phyloP scores from a whole-genome alignment of 2,888 invertebrate genomes.

The Plagodis dolabraria region DNA sequence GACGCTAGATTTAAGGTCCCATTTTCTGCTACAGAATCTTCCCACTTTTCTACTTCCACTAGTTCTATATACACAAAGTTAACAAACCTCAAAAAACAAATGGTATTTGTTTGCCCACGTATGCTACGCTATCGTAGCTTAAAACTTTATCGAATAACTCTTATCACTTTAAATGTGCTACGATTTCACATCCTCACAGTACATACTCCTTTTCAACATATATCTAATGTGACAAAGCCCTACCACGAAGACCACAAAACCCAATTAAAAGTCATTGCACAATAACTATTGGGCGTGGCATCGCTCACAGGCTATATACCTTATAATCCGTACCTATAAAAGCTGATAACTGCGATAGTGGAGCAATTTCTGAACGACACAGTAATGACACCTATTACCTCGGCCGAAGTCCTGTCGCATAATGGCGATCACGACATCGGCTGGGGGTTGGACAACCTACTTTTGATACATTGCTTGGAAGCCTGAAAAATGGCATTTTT shows the following conservation, averaged over 20 bases:
- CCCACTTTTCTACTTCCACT: no score
- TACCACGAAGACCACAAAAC: conserved; percentile 20
- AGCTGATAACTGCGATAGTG: conserved; percentile 80
- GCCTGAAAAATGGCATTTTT: conserved; percentile 27
- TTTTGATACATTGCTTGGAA: conserved; percentile 49
- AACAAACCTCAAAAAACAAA: no score
- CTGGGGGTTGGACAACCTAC: conserved; percentile 65
- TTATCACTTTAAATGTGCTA: no score
- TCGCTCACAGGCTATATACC: conserved; percentile 57
- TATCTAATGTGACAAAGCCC: no score
- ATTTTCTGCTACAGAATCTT: no score
- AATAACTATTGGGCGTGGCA: conserved; percentile 48
- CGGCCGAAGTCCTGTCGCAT: conserved; percentile 76
- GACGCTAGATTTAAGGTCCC: no score
- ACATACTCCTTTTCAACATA: no score
- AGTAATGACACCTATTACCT: conserved; percentile 82
- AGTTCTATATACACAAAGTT: no score
- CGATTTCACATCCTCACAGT: no score
- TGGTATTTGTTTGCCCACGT: no score
- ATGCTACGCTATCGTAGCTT: no score
- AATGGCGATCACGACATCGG: conserved; percentile 55
- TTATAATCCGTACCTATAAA: conserved; percentile 82
- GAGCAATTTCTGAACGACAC: conserved; percentile 82
- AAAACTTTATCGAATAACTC: no score
- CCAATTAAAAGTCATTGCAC: conserved; percentile 59